Conservation (phyloP, 2,113 vertebrate genomes). For the Boulengeromyrus knoepffleri region DNA sequence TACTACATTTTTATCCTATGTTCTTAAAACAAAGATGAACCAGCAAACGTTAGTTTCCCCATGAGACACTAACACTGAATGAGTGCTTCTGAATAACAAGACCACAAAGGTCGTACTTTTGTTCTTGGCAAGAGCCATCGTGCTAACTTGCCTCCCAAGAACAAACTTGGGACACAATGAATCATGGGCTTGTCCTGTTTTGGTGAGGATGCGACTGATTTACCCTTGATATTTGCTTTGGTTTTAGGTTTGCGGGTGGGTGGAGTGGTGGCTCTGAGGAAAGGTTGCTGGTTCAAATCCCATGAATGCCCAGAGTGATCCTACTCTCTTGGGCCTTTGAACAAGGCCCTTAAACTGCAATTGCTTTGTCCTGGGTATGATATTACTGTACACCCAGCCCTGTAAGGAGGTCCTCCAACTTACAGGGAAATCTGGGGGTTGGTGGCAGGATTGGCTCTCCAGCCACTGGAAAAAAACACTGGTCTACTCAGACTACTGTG, state of each 20-base stretch:
- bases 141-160: neutral
- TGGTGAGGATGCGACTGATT: neutral
- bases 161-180: neutral
- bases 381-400: no score
- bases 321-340: no score
- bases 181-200: neutral
- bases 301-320: no score
- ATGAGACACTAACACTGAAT: neutral
- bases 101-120: neutral
- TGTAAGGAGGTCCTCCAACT: no score
- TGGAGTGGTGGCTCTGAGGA: no score
- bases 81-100: neutral
- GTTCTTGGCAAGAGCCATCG: neutral
- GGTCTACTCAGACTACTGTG: no score
- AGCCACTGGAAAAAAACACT: no score
- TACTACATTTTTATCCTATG: neutral
- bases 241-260: neutral
- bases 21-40: neutral
- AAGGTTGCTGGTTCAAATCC: no score
- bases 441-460: no score
- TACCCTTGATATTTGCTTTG: neutral
- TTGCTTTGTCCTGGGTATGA: no score
- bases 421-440: no score
- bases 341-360: no score
- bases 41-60: neutral